Percentiles rank a stretch among this genome's conserved stretches.
phyloP scores from a whole-genome alignment of 2,113 vertebrate genomes.

The Gorsachius goisagi region DNA sequence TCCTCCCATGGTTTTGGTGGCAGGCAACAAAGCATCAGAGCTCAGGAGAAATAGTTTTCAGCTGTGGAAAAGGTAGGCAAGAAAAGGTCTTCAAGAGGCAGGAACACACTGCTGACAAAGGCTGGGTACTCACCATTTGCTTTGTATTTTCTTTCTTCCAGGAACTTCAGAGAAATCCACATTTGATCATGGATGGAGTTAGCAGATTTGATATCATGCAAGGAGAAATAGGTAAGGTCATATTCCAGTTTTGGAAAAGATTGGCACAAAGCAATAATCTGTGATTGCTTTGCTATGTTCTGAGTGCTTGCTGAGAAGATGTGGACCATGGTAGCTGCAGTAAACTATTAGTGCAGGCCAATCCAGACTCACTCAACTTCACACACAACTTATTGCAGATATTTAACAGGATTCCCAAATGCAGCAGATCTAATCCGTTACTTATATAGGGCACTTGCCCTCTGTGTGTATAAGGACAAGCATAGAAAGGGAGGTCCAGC shows the following conservation, averaged over 20 bases:
- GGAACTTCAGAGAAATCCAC: constrained; percentile 50
- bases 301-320: not conserved
- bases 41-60: not conserved
- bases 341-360: not conserved
- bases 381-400: not conserved
- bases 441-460: not conserved
- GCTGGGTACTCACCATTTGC: not conserved
- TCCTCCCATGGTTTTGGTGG: not conserved
- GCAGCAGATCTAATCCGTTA: not conserved
- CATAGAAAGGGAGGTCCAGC: not conserved
- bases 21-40: not conserved
- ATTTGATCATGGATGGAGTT: constrained; percentile 65
- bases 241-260: not conserved
- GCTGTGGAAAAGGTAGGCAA: not conserved
- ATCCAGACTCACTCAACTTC: not conserved
- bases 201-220: constrained; percentile 79
- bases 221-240: constrained; percentile 70
- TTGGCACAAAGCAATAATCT: not conserved
- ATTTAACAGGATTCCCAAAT: not conserved
- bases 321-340: not conserved
- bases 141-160: constrained; percentile 41
- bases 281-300: not conserved
- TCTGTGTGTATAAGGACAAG: not conserved
- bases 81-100: not conserved
- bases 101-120: not conserved